Conservation (phyloP, 2,113 vertebrate genomes). For the Taurulus bubalis region DNA sequence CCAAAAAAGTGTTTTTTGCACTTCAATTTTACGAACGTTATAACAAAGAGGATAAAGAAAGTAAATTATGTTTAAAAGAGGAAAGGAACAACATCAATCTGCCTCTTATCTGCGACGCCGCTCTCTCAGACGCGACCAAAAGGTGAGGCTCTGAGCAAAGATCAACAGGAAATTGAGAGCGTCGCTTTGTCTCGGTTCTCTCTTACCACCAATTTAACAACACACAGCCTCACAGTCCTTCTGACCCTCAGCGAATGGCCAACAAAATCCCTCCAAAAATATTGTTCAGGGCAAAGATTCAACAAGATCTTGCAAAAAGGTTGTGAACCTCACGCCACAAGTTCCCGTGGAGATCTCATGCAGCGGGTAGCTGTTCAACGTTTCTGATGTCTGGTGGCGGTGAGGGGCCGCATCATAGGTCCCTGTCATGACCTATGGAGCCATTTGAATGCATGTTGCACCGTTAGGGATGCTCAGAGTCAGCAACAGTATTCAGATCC, state of each 20-base stretch:
- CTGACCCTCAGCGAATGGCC: background rate
- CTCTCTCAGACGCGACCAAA: background rate
- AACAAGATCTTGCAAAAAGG: background rate
- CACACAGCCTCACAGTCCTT: background rate
- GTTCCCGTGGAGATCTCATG: background rate
- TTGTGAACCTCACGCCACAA: background rate
- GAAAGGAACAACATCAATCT: background rate
- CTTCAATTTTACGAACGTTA: background rate
- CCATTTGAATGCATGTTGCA: background rate
- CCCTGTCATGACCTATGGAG: background rate
- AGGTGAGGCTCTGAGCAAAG: constrained; percentile 6
- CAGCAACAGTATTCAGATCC: background rate
- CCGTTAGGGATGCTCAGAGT: background rate
- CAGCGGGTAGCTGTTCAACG: background rate
- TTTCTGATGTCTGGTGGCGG: background rate
- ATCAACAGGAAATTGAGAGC: constrained; percentile 13
- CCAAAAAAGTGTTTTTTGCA: background rate
- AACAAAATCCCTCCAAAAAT: background rate
- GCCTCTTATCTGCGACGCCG: background rate
- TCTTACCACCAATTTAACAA: background rate
- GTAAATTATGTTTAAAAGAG: background rate
- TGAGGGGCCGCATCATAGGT: background rate
- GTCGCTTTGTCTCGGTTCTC: background rate
- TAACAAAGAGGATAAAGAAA: background rate
- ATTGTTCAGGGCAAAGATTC: background rate